Evolutionary conservation across 2,113 vertebrate genomes (phyloP), one percentile per base, ranked within the genome.

Genomic region (Hippocampus comes): DNA sequence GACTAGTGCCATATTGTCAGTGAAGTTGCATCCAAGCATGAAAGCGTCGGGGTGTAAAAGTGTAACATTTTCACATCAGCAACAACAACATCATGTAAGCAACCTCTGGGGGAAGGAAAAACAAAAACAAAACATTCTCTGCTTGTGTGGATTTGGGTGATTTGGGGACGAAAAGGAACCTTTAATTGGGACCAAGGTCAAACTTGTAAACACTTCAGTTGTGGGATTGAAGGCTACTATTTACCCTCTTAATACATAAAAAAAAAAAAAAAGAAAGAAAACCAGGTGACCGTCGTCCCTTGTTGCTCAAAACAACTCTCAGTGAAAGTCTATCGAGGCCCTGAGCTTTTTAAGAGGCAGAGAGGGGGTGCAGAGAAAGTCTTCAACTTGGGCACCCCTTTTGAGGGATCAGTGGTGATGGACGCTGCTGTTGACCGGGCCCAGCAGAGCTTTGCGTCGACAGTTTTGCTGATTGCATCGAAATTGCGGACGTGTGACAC

Each of bases 281-380:
- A 65, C 67, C 34, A 75, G 51, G 74, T 75, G 88, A 86, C 64
- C 73, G 80, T 76, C 73, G 75, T 79, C 70, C 72, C 59, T 78
- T 68, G 60, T 1, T 61, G 59, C 59, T 67, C n/a, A n/a, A n/a
- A n/a, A n/a, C n/a, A n/a, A n/a, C 77, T 80, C 80, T 84, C 78
- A 74, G 78, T 56, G 63, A 82, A 83, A 86, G 84, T 88, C 81
- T 81, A 48, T 81, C 43, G 84, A 91, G 89, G 88, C 88, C 92
- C 91, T 93, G 92, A 92, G 92, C 87, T 90, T 89, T 82, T 89
- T 82, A 82, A 80, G 85, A 90, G 89, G 89, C 85, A 84, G 85
- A 89, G 78, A 81, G 73, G 77, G 78, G 23, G 80, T 73, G 77
- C 12, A 46, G 64, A 74, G 80, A 70, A 67, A 59, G 57, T 70